phyloP scores from a whole-genome alignment of 2,888 invertebrate genomes.

The Tachina fera region DNA sequence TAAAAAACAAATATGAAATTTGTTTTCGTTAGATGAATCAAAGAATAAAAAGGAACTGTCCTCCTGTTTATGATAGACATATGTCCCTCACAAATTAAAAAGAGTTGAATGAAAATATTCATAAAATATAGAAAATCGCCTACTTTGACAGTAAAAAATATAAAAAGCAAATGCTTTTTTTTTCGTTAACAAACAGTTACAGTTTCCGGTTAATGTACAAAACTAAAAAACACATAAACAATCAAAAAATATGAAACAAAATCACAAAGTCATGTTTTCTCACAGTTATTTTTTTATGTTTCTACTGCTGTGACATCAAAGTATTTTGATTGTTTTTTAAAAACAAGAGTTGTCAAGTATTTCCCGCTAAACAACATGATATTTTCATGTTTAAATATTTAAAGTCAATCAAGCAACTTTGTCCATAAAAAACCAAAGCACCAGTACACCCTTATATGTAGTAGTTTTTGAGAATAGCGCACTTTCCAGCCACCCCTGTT shows the following conservation, averaged over 20 bases:
- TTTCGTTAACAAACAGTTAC: conserved; percentile 66
- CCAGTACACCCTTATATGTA: conserved; percentile 62
- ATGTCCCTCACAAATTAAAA: conserved; percentile 61
- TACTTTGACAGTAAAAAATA: conserved; percentile 57
- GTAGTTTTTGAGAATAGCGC: conserved; percentile 36
- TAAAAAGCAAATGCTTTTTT: conserved; percentile 51
- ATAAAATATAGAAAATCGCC: conserved; percentile 61
- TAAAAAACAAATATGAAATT: conserved; percentile 12
- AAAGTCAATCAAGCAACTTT: conserved; percentile 72
- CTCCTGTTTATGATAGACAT: conserved; percentile 63
- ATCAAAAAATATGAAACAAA: conserved; percentile 65
- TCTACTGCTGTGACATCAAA: conserved; percentile 55
- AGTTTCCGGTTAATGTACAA: conserved; percentile 70
- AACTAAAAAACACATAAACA: conserved; percentile 29
- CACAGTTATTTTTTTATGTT: conserved; percentile 73
- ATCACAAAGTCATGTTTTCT: conserved; percentile 80
- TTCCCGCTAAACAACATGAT: conserved; percentile 80
- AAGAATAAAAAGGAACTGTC: conserved; percentile 41
- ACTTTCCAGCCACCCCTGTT: conserved; percentile 31
- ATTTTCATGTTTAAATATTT: conserved; percentile 74
- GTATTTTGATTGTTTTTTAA: conserved; percentile 46
- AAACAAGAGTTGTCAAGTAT: conserved; percentile 75
- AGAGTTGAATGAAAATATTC: conserved; percentile 49
- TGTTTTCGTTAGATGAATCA: conserved; percentile 29
- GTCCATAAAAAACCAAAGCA: conserved; percentile 46